Evolutionary conservation across 2,888 invertebrate genomes (phyloP).

Genomic region (Adineta ricciae): DNA sequence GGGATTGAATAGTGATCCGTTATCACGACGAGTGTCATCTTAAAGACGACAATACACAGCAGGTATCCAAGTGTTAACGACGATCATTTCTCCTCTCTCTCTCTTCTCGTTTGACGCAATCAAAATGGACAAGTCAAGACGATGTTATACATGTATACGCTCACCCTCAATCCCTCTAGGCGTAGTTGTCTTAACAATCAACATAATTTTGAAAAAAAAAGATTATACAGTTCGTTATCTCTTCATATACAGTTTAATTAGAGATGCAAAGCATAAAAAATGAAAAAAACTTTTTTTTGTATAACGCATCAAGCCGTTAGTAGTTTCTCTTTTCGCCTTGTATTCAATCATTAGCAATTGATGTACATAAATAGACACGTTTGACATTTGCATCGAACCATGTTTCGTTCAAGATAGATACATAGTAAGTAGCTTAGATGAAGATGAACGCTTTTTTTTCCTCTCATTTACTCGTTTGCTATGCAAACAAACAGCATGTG

Average conservation of each 20-base stretch:
- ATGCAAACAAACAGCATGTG: constrained; percentile 9
- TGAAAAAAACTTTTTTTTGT: background rate
- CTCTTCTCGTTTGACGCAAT: constrained; percentile 2
- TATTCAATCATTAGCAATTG: background rate
- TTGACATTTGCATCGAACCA: constrained; percentile 4
- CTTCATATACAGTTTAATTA: background rate
- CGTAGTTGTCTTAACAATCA: background rate
- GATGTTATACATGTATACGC: background rate
- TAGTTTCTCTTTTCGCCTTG: background rate
- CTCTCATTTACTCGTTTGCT: background rate
- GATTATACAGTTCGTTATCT: background rate
- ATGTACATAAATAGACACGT: background rate
- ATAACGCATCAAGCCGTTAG: background rate
- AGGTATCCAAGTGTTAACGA: background rate
- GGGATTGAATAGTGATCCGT: constrained; percentile 9
- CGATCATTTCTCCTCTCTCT: background rate
- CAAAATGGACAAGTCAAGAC: background rate
- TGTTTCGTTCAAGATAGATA: background rate
- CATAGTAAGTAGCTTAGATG: constrained; percentile 4
- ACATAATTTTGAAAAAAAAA: background rate
- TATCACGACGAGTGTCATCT: background rate
- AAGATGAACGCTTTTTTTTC: background rate
- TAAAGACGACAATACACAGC: background rate
- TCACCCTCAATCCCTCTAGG: background rate
- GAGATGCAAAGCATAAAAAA: background rate